A percentile compares a stretch with the other conserved stretches of the same genome.
These are phyloP conservation scores for Oreochromis aureus DNA, from an alignment of 2,113 vertebrate species.

Conservation along the genomic window DNA sequence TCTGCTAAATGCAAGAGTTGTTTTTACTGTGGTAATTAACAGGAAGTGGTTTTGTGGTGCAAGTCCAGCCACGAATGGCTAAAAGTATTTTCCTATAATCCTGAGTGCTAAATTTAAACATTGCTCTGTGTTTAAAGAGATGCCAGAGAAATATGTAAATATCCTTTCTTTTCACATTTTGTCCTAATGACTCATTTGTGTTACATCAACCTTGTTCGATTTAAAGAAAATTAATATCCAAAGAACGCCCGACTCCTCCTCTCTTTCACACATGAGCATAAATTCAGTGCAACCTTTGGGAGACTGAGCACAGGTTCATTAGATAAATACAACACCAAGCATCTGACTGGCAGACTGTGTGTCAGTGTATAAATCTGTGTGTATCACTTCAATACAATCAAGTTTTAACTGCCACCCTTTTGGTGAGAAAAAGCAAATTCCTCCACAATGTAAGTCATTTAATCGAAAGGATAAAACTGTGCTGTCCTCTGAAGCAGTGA, in stretches of 20 bases:
- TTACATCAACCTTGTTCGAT: not conserved
- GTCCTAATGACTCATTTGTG: not conserved
- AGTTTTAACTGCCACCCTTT: not conserved
- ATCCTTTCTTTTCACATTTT: not conserved
- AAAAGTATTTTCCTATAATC: not conserved
- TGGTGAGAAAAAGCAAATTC: not conserved
- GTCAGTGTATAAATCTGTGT: not conserved
- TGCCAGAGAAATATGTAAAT: not conserved
- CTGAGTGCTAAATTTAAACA: not conserved
- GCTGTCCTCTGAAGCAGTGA: not conserved
- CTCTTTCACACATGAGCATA: not conserved
- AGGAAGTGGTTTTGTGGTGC: not conserved
- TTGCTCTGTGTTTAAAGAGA: not conserved
- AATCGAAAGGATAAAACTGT: not conserved
- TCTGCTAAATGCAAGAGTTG: not conserved
- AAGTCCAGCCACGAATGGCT: not conserved
- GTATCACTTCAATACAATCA: not conserved
- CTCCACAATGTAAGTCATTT: not conserved
- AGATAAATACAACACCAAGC: not conserved
- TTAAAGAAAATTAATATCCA: not conserved
- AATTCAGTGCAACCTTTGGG: not conserved
- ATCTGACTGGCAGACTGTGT: not conserved
- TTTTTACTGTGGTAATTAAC: not conserved
- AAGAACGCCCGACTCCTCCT: not conserved
- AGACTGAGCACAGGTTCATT: not conserved